Base-by-base conservation (phyloP, 2,888 invertebrate species). In the Pandemis cinnamomeana region DNA sequence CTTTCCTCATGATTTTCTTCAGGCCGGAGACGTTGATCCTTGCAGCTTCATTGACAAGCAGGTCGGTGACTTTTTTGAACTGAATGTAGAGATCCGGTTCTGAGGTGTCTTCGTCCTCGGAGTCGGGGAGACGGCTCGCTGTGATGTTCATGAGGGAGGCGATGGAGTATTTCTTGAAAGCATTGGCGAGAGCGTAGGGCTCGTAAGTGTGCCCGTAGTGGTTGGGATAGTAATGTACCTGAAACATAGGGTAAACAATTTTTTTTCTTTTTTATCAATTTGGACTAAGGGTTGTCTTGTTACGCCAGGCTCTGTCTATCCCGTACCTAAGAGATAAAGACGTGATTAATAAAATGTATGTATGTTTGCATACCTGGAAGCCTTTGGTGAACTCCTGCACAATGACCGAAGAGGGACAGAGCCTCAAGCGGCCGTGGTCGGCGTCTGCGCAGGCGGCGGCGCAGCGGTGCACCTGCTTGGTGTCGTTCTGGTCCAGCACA, bases 351-450 rank as follows among this genome's bases (percentile, higher is more conserved):
- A 20, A 20, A 20, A 20, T 20, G 20, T 20, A 20, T 20, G 20
- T 1, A 20, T 20, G 20, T 20, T 20, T 20, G 15, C 7, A 5
- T 0, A 89, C 86, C 71, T 90, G 89, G 7, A 86, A 77, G 0
- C 90, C 90, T 67, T 87, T 89, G 0, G 84, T 61, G 20, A 85
- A 82, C 44, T 86, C 85, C 53, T 86, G 85, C 0, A 83, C 75
- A 0, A 82, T 78, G 5, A 92, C 80, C 0, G 82, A 78, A 0
- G 92, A 85, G 0, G 92, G 92, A 42, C 92, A 92, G 5, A 88
- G 71, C 20, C 81, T 71, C 0, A 82, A 80, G 0, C 77, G 27
- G 0, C 76, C 44, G 51, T 20, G 55, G 0, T 76, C 13, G 5
- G 78, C 11, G 20, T 69, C 51, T 0, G 15, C 7, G 8, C 51